Evolutionary conservation across 2,113 vertebrate genomes (phyloP).

Genomic region (Noturus placidus): DNA sequence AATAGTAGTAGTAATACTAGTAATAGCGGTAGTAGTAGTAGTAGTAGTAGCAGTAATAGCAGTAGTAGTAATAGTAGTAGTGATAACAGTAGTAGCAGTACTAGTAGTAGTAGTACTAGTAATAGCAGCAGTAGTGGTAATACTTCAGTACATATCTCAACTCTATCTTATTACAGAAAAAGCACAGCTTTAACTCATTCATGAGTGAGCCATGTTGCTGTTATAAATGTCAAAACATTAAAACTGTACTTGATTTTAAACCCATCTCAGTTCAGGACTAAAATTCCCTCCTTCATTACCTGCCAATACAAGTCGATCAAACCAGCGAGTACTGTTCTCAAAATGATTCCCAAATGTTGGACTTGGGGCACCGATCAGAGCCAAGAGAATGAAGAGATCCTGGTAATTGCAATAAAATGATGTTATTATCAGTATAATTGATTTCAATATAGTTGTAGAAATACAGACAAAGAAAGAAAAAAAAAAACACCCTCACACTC

Average conservation of each 20-base stretch:
- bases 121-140: no score
- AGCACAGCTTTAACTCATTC: not conserved
- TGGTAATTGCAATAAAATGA: constrained; percentile 47
- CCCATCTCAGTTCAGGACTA: not conserved
- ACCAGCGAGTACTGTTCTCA: constrained; percentile 81
- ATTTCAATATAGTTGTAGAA: not conserved
- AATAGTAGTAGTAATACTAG: not conserved
- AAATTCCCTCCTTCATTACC: constrained; percentile 64
- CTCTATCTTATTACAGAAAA: not conserved
- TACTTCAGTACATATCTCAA: not conserved
- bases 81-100: no score
- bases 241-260: not conserved
- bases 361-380: constrained; percentile 78
- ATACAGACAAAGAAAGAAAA: not conserved
- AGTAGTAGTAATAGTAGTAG: no score
- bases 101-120: no score
- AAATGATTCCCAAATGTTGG: constrained; percentile 86
- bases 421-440: not conserved
- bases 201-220: not conserved
- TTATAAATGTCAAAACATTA: not conserved
- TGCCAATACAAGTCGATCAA: constrained; percentile 78
- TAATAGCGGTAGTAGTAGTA: not conserved
- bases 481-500: constrained; percentile 35
- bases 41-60: no score
- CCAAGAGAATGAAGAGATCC: constrained; percentile 87